Percentiles rank a stretch among this genome's conserved stretches.
Conservation (phyloP, 1,140 invertebrate genomes). For the Bombus waltoni region DNA sequence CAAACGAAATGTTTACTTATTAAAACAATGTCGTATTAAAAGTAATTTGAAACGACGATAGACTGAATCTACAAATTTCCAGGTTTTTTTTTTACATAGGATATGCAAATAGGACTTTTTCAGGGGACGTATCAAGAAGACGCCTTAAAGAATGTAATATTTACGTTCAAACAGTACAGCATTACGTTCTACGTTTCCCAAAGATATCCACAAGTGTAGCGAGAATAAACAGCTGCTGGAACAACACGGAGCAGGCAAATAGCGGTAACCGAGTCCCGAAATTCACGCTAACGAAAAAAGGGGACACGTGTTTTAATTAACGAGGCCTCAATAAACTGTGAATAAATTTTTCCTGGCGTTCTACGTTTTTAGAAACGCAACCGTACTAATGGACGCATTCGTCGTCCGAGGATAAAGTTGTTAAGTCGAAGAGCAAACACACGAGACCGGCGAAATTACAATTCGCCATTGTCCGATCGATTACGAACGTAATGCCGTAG, state of each 20-base stretch:
- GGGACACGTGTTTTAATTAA: constrained; percentile 10
- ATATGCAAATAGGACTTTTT: no score
- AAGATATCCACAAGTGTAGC: neutral
- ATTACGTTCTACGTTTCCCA: neutral
- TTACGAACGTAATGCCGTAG: neutral
- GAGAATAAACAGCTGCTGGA: neutral
- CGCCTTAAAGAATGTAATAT: neutral
- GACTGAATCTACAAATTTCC: no score
- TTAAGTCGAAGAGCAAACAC: neutral
- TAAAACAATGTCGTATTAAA: no score
- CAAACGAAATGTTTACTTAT: no score
- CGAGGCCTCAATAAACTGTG: neutral
- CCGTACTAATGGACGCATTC: neutral
- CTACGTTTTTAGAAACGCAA: neutral
- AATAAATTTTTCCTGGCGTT: neutral
- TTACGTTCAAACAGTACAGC: neutral
- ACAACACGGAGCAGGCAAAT: neutral
- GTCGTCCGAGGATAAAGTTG: constrained; percentile 1
- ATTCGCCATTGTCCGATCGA: constrained; percentile 8
- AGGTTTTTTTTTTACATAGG: no score
- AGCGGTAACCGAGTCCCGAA: neutral
- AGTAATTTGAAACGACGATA: neutral
- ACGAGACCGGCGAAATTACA: constrained; percentile 1
- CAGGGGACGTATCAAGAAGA: neutral
- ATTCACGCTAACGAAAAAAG: neutral